phyloP scores from a whole-genome alignment of 2,888 invertebrate genomes.

The Eupsilia transversa region DNA sequence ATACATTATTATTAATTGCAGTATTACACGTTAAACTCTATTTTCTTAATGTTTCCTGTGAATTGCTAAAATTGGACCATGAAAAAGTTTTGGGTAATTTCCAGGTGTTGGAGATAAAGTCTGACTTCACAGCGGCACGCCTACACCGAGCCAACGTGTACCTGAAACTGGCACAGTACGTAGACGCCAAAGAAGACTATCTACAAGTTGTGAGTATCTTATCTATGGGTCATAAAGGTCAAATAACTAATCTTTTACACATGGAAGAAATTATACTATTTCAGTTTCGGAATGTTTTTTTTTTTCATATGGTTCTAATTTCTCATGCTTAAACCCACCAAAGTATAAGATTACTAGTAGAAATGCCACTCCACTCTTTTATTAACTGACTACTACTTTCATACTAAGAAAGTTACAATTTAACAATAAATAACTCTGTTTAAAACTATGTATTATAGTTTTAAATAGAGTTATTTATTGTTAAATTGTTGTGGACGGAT shows the following conservation, averaged over 20 bases:
- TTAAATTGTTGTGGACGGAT: constrained; percentile 13
- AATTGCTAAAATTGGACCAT: neutral
- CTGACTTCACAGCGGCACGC: constrained; percentile 97
- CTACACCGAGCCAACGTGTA: constrained; percentile 96
- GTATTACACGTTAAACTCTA: neutral
- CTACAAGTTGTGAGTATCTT: constrained; percentile 94
- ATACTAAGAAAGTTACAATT: neutral
- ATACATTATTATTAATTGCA: neutral
- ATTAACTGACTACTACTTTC: neutral
- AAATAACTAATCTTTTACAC: constrained; percentile 8
- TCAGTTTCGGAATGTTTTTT: neutral
- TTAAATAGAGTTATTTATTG: neutral
- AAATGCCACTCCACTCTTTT: neutral
- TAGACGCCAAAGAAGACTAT: constrained; percentile 95
- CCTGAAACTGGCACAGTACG: constrained; percentile 96
- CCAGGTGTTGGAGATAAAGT: constrained; percentile 96
- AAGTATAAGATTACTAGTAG: neutral
- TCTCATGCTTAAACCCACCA: neutral
- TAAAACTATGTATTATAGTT: neutral
- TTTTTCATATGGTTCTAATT: constrained; percentile 2
- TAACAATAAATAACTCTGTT: no score
- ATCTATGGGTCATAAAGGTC: constrained; percentile 31
- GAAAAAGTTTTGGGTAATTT: constrained; percentile 2
- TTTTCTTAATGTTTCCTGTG: neutral
- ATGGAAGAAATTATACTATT: neutral